Evolutionary conservation across 2,888 invertebrate species (phyloP).

Genomic region (Stictocephala bisonia): DNA sequence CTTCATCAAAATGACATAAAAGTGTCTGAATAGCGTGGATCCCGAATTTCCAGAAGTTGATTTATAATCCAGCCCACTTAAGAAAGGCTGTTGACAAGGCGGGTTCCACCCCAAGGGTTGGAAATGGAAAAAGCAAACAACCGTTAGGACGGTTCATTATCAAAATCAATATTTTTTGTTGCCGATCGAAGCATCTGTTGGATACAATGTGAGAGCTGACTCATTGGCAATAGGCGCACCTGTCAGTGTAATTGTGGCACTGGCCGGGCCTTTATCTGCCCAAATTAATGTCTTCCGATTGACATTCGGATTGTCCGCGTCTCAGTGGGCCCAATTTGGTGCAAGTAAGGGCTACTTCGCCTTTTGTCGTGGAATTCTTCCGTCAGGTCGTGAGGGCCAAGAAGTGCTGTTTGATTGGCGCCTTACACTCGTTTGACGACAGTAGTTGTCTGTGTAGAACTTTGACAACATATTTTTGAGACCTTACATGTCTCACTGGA

Average conservation of each 20-base stretch:
- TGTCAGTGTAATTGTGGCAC: neutral
- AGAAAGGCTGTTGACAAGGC: slow-evolving; percentile 28
- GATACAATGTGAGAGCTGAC: neutral
- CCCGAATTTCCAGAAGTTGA: slow-evolving; percentile 8
- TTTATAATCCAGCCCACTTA: neutral
- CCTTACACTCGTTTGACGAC: no score
- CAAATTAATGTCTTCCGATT: slow-evolving; percentile 38
- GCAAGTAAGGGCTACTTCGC: slow-evolving; percentile 19
- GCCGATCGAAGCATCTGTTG: neutral
- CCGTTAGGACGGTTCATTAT: slow-evolving; percentile 41
- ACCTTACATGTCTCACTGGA: no score
- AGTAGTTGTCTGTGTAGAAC: no score
- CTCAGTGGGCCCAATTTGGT: neutral
- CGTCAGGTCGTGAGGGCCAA: no score
- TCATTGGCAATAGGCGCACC: slow-evolving; percentile 11
- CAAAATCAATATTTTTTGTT: slow-evolving; percentile 42
- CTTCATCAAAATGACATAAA: no score
- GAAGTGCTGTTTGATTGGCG: no score
- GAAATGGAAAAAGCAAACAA: slow-evolving; percentile 31
- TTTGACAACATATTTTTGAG: no score
- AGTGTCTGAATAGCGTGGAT: no score
- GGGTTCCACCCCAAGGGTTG: slow-evolving; percentile 7
- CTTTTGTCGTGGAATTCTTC: no score
- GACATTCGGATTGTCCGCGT: slow-evolving; percentile 34
- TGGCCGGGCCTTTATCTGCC: slow-evolving; percentile 19